Evolutionary conservation across 2,797 vertebrate species (phyloP), one percentile per base, ranked within the genome.

Genomic region (Microctenopoma steveboyesi): DNA sequence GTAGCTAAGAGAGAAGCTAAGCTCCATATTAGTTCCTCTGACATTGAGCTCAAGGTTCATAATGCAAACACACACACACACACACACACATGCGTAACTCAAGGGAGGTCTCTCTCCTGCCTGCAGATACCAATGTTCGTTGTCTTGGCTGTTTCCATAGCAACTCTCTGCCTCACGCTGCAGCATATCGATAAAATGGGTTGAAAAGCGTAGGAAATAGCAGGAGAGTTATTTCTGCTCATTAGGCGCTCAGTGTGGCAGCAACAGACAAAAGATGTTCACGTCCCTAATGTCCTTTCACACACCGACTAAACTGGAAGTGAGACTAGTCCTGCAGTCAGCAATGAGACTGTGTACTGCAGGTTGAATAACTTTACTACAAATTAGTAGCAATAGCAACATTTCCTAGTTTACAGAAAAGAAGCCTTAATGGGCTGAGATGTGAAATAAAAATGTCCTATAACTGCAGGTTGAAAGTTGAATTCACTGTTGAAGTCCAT

Each of bases 131-230:
- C 68, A 66, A 53, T 39, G 72, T 70, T 84, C 57, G 27, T 64
- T 48, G 63, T 64, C 86, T 88, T 88, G 84, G 73, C 84, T 87
- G 92, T 93, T 92, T 90, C 91, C 90, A 92, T 93, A 87, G 88
- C 74, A 89, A 94, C 90, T 7, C 69, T 70, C 86, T 78, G 74
- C 81, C 81, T 80, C 80, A 55, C 84, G 86, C 82, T 35, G 35
- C 72, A 40, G 65, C 69, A 55, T 82, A 83, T 85, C 47, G 79
- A 91, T 79, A 78, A 81, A 87, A 78, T 45, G 18, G 58, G 58
- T 51, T 47, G 78, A 70, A 72, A 73, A 66, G 67, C 48, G 42
- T 28, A 63, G 72, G 76, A 87, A 83, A 85, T 39, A 68, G 72
- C 55, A 69, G 81, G 63, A 70, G 74, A 79, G 78, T 78, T 62